Evolutionary conservation across 2,113 vertebrate genomes (phyloP), one percentile per base, ranked within the genome.

Genomic region (Lipotes vexillifer): DNA sequence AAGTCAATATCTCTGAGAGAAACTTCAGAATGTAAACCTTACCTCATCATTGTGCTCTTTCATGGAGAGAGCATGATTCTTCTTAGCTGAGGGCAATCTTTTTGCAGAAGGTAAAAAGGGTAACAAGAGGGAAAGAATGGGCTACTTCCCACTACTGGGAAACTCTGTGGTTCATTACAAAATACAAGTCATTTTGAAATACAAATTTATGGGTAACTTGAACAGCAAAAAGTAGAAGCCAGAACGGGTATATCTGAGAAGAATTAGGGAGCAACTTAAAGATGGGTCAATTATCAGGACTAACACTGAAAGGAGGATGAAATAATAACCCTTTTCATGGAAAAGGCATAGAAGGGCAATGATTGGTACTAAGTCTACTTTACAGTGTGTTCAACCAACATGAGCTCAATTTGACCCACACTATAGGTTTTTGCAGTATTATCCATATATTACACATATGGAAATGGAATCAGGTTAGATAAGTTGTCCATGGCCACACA

Each of bases 61-160:
- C 44, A 33, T 33, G 38, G 11, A 1, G 6, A 75, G 3, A 72
- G 2, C 0, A 1, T 9, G 15, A 25, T 9, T 49, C 7, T 74
- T 92, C 31, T 36, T 41, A 63, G 5, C 15, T 46, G 3, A 94
- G 5, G 2, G 29, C 6, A 66, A 36, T 2, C 2, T 74, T 96
- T 52, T 52, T 83, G 23, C 10, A 92, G 46, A 63, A 10, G n/a
- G 25, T 17, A 31, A 18, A 38, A 83, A 55, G 7, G 10, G 41
- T 31, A 63, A 8, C 21, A 78, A 65, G 46, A 55, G 3, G 15
- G 5, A 72, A 69, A 14, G 20, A 14, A 49, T 11, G 10, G 5
- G 1, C 2, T 82, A 23, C 11, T 71, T 96, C 18, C 49, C 36
- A 7, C 29, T 17, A 63, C n/a, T 38, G 21, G 5, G 88, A 78